Evolutionary conservation across 2,888 invertebrate genomes (phyloP).

Genomic region (Trachelus tabidus): DNA sequence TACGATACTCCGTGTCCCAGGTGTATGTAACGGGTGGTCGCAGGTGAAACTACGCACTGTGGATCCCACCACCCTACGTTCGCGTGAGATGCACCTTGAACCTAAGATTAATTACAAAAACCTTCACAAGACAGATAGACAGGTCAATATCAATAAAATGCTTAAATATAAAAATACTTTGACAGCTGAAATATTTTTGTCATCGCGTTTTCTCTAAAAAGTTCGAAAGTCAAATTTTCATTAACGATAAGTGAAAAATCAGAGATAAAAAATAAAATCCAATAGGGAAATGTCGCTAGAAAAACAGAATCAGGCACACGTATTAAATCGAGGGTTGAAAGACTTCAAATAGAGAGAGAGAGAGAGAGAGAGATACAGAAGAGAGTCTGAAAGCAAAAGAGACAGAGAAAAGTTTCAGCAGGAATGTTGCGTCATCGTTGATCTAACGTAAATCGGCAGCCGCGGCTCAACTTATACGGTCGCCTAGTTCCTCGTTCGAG

Average conservation of each 20-base stretch:
- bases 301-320: too few species aligned
- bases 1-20: neutral
- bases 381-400: too few species aligned
- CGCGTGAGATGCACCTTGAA: neutral
- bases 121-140: too few species aligned
- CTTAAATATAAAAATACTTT: neutral
- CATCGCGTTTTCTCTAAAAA: too few species aligned
- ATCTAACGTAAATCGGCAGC: neutral
- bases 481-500: conserved; percentile 37
- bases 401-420: neutral
- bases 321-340: too few species aligned
- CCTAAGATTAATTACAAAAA: neutral
- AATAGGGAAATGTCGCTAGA: too few species aligned
- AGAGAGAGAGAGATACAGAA: too few species aligned
- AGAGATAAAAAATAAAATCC: too few species aligned
- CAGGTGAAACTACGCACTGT: neutral
- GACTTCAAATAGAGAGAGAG: neutral
- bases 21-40: neutral
- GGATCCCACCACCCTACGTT: neutral
- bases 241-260: too few species aligned
- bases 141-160: neutral
- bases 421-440: conserved; percentile 4
- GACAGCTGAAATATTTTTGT: neutral
- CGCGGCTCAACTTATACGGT: conserved; percentile 13
- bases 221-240: too few species aligned